Evolutionary conservation across 2,888 invertebrate genomes (phyloP).

Genomic region (Amphipyra berbera): DNA sequence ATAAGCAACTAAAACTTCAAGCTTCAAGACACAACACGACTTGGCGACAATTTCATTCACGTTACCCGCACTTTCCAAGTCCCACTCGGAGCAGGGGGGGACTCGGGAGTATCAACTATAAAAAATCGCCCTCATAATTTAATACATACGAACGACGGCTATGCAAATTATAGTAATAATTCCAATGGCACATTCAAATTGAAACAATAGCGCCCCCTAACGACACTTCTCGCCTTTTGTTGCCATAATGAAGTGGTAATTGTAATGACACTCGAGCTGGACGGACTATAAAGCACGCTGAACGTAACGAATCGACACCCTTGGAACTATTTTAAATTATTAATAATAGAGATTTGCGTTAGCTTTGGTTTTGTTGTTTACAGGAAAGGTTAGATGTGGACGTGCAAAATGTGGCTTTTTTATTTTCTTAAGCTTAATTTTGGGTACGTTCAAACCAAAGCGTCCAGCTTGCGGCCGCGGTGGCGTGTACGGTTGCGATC

Average conservation of each 20-base stretch:
- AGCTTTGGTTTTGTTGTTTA: not conserved
- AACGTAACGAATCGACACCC: conserved; percentile 59
- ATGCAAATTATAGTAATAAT: conserved; percentile 84
- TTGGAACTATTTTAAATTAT: conserved; percentile 27
- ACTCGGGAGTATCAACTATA: conserved; percentile 50
- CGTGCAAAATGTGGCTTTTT: too few species aligned
- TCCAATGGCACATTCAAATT: conserved; percentile 77
- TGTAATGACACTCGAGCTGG: conserved; percentile 81
- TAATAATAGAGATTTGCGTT: conserved; percentile 1
- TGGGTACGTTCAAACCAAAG: too few species aligned
- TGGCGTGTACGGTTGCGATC: too few species aligned
- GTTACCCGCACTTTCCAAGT: not conserved
- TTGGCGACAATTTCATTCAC: not conserved
- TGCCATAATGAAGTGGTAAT: conserved; percentile 84
- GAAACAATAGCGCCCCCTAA: conserved; percentile 85
- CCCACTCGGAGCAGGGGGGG: not conserved
- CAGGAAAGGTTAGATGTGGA: not conserved
- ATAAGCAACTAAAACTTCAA: not conserved
- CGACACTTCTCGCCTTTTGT: conserved; percentile 81
- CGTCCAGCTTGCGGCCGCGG: too few species aligned
- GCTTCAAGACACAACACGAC: conserved; percentile 11
- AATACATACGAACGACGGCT: conserved; percentile 62
- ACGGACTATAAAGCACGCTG: conserved; percentile 57
- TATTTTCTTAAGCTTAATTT: too few species aligned
- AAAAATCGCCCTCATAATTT: conserved; percentile 70